phyloP scores from a whole-genome alignment of 2,888 invertebrate genomes.

The Folsomia manolachei region DNA sequence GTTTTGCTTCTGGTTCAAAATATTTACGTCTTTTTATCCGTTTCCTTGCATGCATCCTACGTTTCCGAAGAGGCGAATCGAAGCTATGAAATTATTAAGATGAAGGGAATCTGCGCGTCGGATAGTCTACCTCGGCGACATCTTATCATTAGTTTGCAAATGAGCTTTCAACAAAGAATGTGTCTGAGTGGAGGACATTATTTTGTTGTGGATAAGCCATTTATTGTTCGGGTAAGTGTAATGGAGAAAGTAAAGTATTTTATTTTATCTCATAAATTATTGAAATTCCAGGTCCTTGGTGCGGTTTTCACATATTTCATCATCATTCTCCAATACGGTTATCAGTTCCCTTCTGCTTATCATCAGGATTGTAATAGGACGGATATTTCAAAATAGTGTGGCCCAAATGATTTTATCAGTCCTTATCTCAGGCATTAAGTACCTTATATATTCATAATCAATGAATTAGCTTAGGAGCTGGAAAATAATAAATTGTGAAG shows the following conservation, averaged over 20 bases:
- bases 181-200: slow-evolving; percentile 41
- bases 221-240: slow-evolving; percentile 35
- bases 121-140: slow-evolving; percentile 29
- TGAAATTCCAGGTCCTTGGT: slow-evolving; percentile 38
- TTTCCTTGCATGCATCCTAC: slow-evolving; percentile 37
- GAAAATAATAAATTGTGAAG: too few relatives aligned
- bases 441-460: too few relatives aligned
- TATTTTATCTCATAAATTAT: background rate
- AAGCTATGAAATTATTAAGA: slow-evolving; percentile 32
- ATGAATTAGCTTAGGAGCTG: too few relatives aligned
- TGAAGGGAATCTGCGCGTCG: slow-evolving; percentile 19
- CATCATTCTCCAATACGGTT: slow-evolving; percentile 46
- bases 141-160: slow-evolving; percentile 30
- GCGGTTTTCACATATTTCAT: slow-evolving; percentile 49
- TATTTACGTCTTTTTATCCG: slow-evolving; percentile 39
- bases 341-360: background rate
- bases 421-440: too few relatives aligned
- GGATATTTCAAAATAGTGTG: too few relatives aligned
- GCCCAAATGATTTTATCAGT: too few relatives aligned
- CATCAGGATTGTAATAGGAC: too few relatives aligned
- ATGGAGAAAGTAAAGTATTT: background rate
- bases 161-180: slow-evolving; percentile 32
- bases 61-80: slow-evolving; percentile 35
- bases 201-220: slow-evolving; percentile 41
- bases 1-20: slow-evolving; percentile 39